A percentile compares a stretch with the other conserved stretches of the same genome.
These are phyloP conservation scores for Callosobruchus maculatus DNA, from an alignment of 2,888 invertebrate genomes.

Conservation along the genomic window DNA sequence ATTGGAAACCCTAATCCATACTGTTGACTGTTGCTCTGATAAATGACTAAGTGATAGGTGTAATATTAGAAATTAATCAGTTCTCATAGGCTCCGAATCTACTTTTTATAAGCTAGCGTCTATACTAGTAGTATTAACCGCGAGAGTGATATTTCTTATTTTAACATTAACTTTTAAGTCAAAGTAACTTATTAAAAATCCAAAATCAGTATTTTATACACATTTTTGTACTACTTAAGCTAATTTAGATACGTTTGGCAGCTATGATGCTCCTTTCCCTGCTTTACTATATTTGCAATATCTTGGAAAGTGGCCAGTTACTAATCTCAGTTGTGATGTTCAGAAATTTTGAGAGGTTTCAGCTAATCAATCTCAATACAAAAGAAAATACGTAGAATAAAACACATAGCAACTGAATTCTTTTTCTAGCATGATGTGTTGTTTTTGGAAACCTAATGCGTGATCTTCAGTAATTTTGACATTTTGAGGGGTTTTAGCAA, in stretches of 20 bases:
- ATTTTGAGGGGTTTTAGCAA: too few species aligned
- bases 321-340: neutral
- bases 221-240: constrained; percentile 37
- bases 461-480: too few species aligned
- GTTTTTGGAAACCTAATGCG: too few species aligned
- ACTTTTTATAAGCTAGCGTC: constrained; percentile 1
- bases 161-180: constrained; percentile 31
- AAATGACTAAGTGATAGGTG: neutral
- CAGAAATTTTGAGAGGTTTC: neutral
- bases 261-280: constrained; percentile 24
- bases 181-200: constrained; percentile 27
- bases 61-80: neutral
- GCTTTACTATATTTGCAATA: constrained; percentile 18
- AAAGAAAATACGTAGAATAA: too few species aligned
- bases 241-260: constrained; percentile 27
- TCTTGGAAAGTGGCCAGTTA: constrained; percentile 5
- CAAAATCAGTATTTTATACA: constrained; percentile 49
- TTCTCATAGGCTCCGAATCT: neutral
- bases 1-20: too few species aligned
- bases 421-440: too few species aligned
- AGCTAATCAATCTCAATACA: too few species aligned
- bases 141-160: constrained; percentile 46
- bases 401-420: too few species aligned
- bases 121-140: constrained; percentile 46
- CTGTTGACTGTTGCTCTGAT: neutral